These are phyloP conservation scores for Rhynchomys soricoides DNA, from an alignment of 2,113 vertebrate species.

Conservation along the genomic window DNA sequence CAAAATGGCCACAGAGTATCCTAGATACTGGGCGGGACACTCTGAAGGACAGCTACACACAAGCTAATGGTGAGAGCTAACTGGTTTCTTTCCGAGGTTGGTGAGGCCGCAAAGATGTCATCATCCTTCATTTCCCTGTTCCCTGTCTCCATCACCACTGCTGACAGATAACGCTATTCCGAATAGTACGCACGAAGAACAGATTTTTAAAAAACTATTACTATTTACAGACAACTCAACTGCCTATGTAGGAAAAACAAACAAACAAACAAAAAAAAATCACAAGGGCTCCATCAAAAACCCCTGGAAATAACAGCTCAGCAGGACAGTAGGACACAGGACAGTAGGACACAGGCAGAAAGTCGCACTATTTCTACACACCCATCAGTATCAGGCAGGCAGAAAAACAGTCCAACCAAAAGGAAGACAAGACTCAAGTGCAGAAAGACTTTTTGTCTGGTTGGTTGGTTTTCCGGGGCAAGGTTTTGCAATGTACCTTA, in stretches of 20 bases:
- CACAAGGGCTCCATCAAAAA: neutral
- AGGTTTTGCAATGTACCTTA: neutral
- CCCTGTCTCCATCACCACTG: neutral
- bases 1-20: fast-evolving
- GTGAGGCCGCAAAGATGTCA: no score
- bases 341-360: neutral
- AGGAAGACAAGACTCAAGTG: neutral
- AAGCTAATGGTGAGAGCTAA: neutral
- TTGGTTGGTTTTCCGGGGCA: neutral
- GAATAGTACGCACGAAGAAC: neutral
- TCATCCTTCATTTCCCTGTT: neutral
- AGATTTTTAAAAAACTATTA: neutral
- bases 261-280: no score
- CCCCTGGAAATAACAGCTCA: neutral
- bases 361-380: neutral
- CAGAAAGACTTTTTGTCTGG: neutral
- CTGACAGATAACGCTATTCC: fast-evolving
- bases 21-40: fast-evolving
- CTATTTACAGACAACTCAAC: neutral
- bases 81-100: neutral
- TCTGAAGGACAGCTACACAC: neutral
- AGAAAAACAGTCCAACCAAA: neutral
- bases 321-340: neutral
- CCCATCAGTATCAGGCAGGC: neutral
- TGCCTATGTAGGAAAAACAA: neutral